Base-by-base conservation (phyloP, 2,113 vertebrate species). In the Cacatua alba region DNA sequence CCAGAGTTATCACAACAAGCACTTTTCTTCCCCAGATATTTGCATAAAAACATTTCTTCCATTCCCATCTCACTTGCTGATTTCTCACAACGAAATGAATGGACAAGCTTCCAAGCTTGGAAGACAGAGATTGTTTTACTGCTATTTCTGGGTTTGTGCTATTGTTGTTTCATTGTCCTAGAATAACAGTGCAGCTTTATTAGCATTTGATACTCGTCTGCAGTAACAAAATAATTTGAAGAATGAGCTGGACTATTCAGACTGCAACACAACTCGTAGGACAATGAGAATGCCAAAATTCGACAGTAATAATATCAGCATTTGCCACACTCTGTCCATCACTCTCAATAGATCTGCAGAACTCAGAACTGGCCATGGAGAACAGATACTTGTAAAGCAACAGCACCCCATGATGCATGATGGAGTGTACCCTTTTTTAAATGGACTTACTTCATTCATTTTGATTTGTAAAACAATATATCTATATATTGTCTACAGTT, bases 41-140 rank as follows among this genome's bases (percentile, higher is more conserved):
- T 69, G 49, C 94, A 87, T 93, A 88, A 96, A 97, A 97, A 72
- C 17, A 62, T 95, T 96, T 95, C 81, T 90, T 86, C 72, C 80
- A 41, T 68, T 71, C 7, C 20, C 33, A 92, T 87, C 79, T 91
- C 90, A 95, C 83, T 85, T 83, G 86, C 72, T 93, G 88, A 86
- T 93, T 97, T 93, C 74, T 96, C 81, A 79, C 67, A 91, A 67
- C 86, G 86, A 85, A 96, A 92, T 85, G 53, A 88, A 67, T 57
- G 84, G 86, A 94, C 43, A 62, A 82, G 89, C 69, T 94, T 72
- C 88, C 87, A 95, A 77, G 48, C 46, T 96, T 63, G 37, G 43
- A 96, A 92, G 93, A 79, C 57, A 93, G 89, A 80, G 37, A 84
- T 52, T 44, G n/a, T 65, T 93, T 94, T 90, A 71, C 65, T 82